Evolutionary conservation across 2,888 invertebrate genomes (phyloP).

Genomic region (Polyommatus icarus): DNA sequence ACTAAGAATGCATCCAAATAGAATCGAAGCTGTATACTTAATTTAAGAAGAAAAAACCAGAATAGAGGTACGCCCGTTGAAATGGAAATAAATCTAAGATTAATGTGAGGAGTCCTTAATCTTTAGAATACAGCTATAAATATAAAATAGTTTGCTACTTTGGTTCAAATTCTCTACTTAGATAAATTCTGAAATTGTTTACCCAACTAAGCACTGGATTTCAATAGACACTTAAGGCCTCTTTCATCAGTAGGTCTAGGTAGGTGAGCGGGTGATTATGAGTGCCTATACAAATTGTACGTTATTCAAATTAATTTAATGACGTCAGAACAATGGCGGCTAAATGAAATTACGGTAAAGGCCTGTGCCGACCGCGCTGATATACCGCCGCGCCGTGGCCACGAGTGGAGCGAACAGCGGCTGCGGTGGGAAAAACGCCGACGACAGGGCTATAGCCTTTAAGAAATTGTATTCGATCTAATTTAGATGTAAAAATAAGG

Average conservation of each 20-base stretch:
- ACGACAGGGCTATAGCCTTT: neutral
- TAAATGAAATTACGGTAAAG: slow-evolving; percentile 21
- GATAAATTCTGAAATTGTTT: neutral
- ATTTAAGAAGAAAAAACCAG: neutral
- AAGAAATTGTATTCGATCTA: too few species aligned
- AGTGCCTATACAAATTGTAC: neutral
- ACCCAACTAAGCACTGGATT: neutral
- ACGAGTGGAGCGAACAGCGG: neutral
- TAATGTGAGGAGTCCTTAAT: neutral
- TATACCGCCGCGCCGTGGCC: neutral
- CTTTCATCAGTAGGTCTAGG: neutral
- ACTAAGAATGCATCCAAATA: neutral
- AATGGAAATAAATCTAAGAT: too few species aligned
- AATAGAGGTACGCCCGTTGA: too few species aligned
- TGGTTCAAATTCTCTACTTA: neutral
- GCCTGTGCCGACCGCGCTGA: neutral
- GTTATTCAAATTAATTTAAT: slow-evolving; percentile 4
- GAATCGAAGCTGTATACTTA: neutral
- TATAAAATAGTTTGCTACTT: neutral
- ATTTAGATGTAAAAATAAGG: too few species aligned
- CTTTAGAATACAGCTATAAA: neutral
- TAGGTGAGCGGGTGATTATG: neutral
- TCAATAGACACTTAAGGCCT: neutral
- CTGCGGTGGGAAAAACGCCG: neutral
- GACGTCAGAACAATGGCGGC: slow-evolving; percentile 12